Evolutionary conservation across 1,140 invertebrate genomes (phyloP).

Genomic region (Mycetomoellerius zeteki): DNA sequence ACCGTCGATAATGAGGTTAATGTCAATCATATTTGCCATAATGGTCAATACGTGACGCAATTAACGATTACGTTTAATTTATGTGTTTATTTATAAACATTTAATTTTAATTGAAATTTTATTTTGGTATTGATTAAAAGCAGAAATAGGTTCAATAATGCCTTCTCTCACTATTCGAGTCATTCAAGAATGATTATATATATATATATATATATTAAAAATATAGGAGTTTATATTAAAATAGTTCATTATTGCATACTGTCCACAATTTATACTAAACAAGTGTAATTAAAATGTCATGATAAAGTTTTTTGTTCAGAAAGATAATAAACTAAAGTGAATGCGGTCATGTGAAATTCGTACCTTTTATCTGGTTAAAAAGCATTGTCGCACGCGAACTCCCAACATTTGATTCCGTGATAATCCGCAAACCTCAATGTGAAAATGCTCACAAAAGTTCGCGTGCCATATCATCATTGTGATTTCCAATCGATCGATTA

Average conservation of each 20-base stretch:
- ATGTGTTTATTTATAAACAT: constrained; percentile 3
- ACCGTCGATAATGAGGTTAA: constrained; percentile 50
- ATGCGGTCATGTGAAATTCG: constrained; percentile 63
- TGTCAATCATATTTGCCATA: constrained; percentile 30
- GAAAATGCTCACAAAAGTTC: constrained; percentile 28
- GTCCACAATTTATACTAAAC: not conserved
- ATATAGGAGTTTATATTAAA: not conserved
- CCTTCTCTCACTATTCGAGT: too few relatives aligned
- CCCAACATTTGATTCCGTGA: constrained; percentile 39
- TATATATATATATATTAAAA: not conserved
- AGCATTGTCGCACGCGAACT: constrained; percentile 63
- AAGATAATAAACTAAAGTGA: constrained; percentile 39
- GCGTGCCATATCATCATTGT: constrained; percentile 17
- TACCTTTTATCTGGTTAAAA: constrained; percentile 42
- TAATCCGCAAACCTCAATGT: constrained; percentile 4
- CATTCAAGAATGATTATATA: too few relatives aligned
- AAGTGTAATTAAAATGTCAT: constrained; percentile 10
- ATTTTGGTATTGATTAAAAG: not conserved
- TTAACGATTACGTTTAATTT: constrained; percentile 21
- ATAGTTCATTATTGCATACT: not conserved
- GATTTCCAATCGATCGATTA: not conserved
- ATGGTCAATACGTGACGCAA: not conserved
- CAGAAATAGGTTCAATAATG: not conserved
- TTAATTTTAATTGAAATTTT: not conserved
- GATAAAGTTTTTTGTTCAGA: not conserved